A percentile compares a stretch with the other conserved stretches of the same genome.
phyloP scores from a whole-genome alignment of 92 coral and sea anemone genomes.

The Zoanthus gigantus region DNA sequence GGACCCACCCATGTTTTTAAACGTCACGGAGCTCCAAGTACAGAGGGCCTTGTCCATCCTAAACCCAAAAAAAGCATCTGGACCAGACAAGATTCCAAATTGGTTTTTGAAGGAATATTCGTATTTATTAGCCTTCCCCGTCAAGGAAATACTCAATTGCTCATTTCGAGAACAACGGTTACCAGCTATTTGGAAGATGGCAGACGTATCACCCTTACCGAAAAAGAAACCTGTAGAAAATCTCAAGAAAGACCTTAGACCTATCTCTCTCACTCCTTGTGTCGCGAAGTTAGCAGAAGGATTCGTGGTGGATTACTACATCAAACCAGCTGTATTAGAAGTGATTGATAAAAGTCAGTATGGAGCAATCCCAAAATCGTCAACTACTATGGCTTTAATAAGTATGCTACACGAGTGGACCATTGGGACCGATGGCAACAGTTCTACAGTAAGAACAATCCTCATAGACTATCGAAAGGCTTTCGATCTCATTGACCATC shows the following conservation, averaged over 20 bases:
- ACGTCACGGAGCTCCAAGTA: not conserved
- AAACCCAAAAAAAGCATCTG: not conserved
- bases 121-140: too few relatives aligned
- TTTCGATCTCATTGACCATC: slow-evolving; percentile 3
- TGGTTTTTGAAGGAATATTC: slow-evolving; percentile 2
- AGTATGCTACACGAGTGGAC: not conserved
- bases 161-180: not conserved
- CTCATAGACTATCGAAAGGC: slow-evolving; percentile 5
- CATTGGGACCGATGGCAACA: not conserved
- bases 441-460: not conserved
- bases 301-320: not conserved
- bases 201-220: not conserved
- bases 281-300: slow-evolving; percentile 4
- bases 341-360: slow-evolving; percentile 2
- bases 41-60: not conserved
- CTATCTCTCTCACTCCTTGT: not conserved
- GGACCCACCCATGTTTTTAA: not conserved
- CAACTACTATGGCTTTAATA: not conserved
- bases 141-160: not conserved
- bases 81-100: not conserved
- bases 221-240: too few relatives aligned
- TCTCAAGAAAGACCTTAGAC: not conserved
- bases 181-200: not conserved
- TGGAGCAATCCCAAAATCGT: slow-evolving; percentile 11
- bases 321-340: not conserved